A percentile compares a stretch with the other conserved stretches of the same genome.
These are phyloP conservation scores for Mus minutoides DNA, from an alignment of 2,797 vertebrate species.

Conservation along the genomic window DNA sequence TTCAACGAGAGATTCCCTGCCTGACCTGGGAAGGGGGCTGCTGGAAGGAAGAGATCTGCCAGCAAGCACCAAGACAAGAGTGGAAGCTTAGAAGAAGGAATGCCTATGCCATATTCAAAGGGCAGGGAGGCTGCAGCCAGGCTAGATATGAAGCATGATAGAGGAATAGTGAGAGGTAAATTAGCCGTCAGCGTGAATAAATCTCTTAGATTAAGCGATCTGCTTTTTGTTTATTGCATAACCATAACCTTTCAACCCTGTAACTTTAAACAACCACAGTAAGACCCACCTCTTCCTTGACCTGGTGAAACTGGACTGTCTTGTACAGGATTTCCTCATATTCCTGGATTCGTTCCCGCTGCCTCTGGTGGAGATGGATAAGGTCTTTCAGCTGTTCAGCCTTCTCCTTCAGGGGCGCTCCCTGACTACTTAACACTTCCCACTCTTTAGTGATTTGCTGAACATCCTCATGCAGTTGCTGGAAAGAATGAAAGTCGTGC, in stretches of 20 bases:
- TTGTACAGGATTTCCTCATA: constrained; percentile 90
- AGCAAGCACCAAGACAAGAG: background rate
- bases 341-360: constrained; percentile 89
- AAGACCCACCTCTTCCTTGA: constrained; percentile 89
- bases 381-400: constrained; percentile 89
- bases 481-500: constrained; percentile 55
- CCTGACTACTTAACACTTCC: constrained; percentile 87
- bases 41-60: background rate
- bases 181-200: background rate
- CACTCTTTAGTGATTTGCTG: constrained; percentile 88
- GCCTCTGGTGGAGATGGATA: constrained; percentile 87
- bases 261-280: background rate
- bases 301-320: constrained; percentile 89
- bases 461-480: constrained; percentile 92
- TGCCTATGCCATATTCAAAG: background rate
- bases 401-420: constrained; percentile 86
- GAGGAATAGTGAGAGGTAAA: background rate
- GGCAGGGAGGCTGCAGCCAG: background rate
- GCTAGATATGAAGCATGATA: background rate
- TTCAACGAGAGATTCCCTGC: background rate
- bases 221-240: background rate
- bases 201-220: background rate
- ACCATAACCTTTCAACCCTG: background rate
- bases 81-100: background rate
- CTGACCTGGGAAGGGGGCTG: background rate